Evolutionary conservation across 37 sponge, comb jelly and placozoan genomes (phyloP).

Genomic region (Tethya wilhelma): DNA sequence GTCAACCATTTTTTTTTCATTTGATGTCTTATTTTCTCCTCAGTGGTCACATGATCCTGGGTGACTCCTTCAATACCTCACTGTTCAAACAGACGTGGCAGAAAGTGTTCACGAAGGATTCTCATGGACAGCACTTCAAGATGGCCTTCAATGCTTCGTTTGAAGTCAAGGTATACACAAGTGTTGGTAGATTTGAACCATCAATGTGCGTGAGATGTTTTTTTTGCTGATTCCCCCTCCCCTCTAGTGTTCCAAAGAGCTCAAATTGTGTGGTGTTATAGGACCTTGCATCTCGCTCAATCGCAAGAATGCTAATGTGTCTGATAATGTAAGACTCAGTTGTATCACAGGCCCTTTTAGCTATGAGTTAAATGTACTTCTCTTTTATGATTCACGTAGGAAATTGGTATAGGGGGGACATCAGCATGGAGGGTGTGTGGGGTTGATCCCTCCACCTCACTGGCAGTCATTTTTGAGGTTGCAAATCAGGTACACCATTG

Average conservation of each 20-base stretch:
- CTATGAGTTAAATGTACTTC: not conserved
- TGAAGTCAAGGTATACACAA: constrained; percentile 88
- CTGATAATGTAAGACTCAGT: constrained; percentile 81
- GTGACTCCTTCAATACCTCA: constrained; percentile 96
- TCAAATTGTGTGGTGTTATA: constrained; percentile 88
- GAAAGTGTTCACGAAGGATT: constrained; percentile 93
- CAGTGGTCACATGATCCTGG: constrained; percentile 97
- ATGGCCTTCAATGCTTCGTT: constrained; percentile 95
- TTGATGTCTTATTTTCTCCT: no score
- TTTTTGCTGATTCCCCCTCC: not conserved
- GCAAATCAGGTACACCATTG: constrained; percentile 70
- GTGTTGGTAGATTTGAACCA: not conserved
- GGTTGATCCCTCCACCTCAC: constrained; percentile 80
- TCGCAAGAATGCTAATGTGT: constrained; percentile 73
- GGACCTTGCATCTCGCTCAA: constrained; percentile 93
- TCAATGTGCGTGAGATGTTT: not conserved
- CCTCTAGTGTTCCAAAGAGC: constrained; percentile 80
- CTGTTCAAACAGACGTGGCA: constrained; percentile 99
- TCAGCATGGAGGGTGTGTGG: constrained; percentile 93
- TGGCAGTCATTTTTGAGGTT: constrained; percentile 91
- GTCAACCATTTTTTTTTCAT: no score
- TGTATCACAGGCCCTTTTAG: not conserved
- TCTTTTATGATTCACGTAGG: constrained; percentile 52
- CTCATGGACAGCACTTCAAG: constrained; percentile 78
- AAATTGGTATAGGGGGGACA: constrained; percentile 96